phyloP scores from a whole-genome alignment of 2,113 vertebrate species.

The Datnioides undecimradiatus region DNA sequence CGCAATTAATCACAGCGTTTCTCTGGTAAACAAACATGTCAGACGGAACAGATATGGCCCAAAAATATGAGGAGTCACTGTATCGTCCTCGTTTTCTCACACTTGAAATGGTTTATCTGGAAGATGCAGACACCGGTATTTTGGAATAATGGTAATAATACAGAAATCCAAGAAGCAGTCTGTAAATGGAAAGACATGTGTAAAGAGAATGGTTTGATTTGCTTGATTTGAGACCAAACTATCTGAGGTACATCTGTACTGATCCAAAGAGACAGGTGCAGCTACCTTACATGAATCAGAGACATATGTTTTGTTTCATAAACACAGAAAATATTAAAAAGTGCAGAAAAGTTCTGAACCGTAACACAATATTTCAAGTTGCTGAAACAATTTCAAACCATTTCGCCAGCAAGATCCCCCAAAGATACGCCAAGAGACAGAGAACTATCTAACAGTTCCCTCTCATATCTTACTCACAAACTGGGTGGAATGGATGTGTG shows the following conservation, averaged over 20 bases:
- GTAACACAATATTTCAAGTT: not conserved
- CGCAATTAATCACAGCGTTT: constrained; percentile 52
- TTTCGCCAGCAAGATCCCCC: constrained; percentile 15
- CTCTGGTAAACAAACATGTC: constrained; percentile 61
- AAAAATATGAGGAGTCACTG: constrained; percentile 12
- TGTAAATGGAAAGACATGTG: too few relatives aligned
- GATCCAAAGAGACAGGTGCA: too few relatives aligned
- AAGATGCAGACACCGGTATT: not conserved
- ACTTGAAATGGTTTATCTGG: constrained; percentile 8
- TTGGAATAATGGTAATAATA: too few relatives aligned
- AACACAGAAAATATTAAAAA: too few relatives aligned
- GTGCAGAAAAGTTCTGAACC: not conserved
- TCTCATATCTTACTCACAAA: not conserved
- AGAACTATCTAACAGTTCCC: not conserved
- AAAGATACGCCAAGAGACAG: not conserved
- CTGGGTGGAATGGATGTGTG: not conserved
- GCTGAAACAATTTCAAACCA: not conserved
- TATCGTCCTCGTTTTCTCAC: constrained; percentile 21
- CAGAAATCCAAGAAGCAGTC: too few relatives aligned
- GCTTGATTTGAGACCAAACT: too few relatives aligned
- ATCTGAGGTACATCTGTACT: too few relatives aligned
- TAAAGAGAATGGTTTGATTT: too few relatives aligned
- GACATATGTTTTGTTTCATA: too few relatives aligned
- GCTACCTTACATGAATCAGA: too few relatives aligned
- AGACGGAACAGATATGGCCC: constrained; percentile 36